Evolutionary conservation across 2,113 vertebrate genomes (phyloP).

Genomic region (Chaetorhynchus papuensis): DNA sequence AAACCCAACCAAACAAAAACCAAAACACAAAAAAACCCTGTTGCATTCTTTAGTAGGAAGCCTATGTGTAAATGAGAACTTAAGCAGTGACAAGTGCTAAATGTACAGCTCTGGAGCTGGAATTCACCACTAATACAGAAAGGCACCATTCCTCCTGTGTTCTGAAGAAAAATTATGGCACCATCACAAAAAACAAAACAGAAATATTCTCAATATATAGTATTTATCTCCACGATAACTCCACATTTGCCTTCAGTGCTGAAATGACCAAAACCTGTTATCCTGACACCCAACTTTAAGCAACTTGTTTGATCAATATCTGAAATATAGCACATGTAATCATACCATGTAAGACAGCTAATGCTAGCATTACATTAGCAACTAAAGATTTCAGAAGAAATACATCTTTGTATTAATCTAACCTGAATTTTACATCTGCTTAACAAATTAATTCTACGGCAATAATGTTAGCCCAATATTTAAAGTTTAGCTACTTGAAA

Average conservation of each 20-base stretch:
- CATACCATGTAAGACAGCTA: neutral
- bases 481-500: neutral
- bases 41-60: neutral
- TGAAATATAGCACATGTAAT: neutral
- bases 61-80: neutral
- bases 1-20: neutral
- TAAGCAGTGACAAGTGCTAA: neutral
- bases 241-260: neutral
- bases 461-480: neutral
- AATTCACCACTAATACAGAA: neutral
- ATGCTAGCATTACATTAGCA: neutral
- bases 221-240: neutral
- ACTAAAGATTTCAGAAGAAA: neutral
- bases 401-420: neutral
- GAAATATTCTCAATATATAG: neutral
- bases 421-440: neutral
- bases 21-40: accelerated
- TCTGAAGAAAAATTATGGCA: neutral
- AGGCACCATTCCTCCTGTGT: neutral
- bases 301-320: neutral
- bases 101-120: neutral
- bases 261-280: neutral
- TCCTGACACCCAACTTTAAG: neutral
- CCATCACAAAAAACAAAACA: neutral
- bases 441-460: neutral